Base-by-base conservation (phyloP, 2,888 invertebrate genomes). In the Hypselothyrea guttata region DNA sequence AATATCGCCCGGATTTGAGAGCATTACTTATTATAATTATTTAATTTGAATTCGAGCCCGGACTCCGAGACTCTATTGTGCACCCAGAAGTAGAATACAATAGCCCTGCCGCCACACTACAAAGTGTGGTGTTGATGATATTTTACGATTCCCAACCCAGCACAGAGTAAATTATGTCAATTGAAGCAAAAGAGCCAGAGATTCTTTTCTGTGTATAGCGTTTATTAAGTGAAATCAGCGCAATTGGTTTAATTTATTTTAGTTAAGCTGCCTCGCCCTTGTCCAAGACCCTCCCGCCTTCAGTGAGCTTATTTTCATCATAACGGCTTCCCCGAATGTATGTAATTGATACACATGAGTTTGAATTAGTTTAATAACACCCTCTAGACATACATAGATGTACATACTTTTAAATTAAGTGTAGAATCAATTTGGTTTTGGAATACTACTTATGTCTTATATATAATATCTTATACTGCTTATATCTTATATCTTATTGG, bases 161-260 rank as follows among this genome's bases (percentile, higher is more conserved):
- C 13, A 13, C 13, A 4, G 38, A 47, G 44, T 64, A 76, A 71
- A 81, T 86, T 71, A 71, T 51, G 57, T 58, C 86, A 86, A 86
- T 86, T 81, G 85, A 65, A 34, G 37, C 65, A 34, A 5, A 66
- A 41, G 12, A 66, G 28, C 2, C 22, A 30, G 27, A 68, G n/a
- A n/a, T n/a, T n/a, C n/a, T n/a, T n/a, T 44, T 47, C 54, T 55
- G 48, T 45, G 54, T 59, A 46, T 41, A 18, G 16, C 48, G 65
- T 68, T 82, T 74, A 78, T 82, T 71, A 82, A 82, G 60, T 64
- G 65, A 86, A 86, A 81, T 81, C 75, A 71, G 66, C 53, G 54
- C 83, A 81, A 81, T 81, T 81, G 81, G 66, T 67, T 74, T 81
- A 77, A 84, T 86, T 86, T 82, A 78, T 60, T 66, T 84, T 74